phyloP scores from a whole-genome alignment of 2,113 vertebrate genomes.

The Globicephala melas region DNA sequence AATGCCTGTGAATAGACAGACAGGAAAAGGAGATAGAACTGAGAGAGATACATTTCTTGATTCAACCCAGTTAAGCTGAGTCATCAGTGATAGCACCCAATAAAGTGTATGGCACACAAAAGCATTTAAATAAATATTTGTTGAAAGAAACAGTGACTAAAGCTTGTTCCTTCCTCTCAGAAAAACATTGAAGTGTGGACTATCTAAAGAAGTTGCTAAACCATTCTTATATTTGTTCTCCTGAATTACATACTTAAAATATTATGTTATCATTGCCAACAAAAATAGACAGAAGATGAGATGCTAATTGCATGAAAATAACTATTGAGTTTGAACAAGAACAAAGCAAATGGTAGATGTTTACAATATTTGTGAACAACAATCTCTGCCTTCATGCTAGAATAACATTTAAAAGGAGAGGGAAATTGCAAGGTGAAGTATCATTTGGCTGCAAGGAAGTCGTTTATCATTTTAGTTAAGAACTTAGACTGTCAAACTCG shows the following conservation, averaged over 20 bases:
- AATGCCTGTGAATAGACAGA: neutral
- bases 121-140: neutral
- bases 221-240: neutral
- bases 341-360: neutral
- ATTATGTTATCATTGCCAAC: neutral
- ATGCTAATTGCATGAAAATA: conserved; percentile 40
- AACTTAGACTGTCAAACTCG: conserved; percentile 79
- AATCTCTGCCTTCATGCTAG: conserved; percentile 49
- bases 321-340: neutral
- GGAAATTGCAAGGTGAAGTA: conserved; percentile 79
- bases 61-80: neutral
- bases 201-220: neutral
- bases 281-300: neutral
- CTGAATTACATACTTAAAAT: neutral
- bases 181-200: neutral
- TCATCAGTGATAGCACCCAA: neutral
- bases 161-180: neutral
- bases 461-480: conserved; percentile 81
- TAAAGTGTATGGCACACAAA: neutral
- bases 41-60: neutral
- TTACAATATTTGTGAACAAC: conserved; percentile 59
- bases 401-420: conserved; percentile 71
- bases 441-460: conserved; percentile 74
- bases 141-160: neutral
- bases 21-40: neutral